These are phyloP conservation scores for Lasioglossum oenotherae DNA, from an alignment of 2,888 invertebrate genomes.

Conservation along the genomic window DNA sequence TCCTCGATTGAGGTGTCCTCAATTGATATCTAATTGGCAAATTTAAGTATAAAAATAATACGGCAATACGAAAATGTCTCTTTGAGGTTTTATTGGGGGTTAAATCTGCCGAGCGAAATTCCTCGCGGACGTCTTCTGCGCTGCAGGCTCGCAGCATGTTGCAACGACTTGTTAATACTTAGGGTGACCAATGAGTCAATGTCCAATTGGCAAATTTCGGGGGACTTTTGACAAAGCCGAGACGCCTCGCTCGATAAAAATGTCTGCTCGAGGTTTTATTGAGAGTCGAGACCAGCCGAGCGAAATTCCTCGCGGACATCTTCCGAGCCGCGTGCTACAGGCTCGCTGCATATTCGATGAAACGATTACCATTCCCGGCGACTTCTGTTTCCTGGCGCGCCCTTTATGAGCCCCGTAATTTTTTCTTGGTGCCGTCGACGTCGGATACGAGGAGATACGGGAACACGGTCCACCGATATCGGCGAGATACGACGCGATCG, in stretches of 20 bases:
- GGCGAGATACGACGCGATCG: conserved; percentile 69
- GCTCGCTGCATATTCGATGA: conserved; percentile 10
- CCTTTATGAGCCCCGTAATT: conserved; percentile 38
- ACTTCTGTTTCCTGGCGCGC: conserved; percentile 53
- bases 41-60: neutral
- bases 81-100: neutral
- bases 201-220: neutral
- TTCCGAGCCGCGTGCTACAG: neutral
- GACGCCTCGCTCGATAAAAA: neutral
- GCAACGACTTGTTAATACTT: neutral
- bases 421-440: conserved; percentile 43
- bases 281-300: neutral
- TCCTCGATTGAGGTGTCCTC: neutral
- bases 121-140: neutral
- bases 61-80: neutral
- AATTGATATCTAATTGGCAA: neutral
- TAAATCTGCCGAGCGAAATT: neutral
- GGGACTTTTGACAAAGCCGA: neutral
- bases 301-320: neutral
- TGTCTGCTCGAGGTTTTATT: neutral
- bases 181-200: neutral
- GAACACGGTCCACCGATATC: conserved; percentile 62
- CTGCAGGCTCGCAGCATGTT: neutral
- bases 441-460: conserved; percentile 48
- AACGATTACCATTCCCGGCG: conserved; percentile 47